Evolutionary conservation across 2,797 vertebrate genomes (phyloP).

Genomic region (Sebastes trivittatus): DNA sequence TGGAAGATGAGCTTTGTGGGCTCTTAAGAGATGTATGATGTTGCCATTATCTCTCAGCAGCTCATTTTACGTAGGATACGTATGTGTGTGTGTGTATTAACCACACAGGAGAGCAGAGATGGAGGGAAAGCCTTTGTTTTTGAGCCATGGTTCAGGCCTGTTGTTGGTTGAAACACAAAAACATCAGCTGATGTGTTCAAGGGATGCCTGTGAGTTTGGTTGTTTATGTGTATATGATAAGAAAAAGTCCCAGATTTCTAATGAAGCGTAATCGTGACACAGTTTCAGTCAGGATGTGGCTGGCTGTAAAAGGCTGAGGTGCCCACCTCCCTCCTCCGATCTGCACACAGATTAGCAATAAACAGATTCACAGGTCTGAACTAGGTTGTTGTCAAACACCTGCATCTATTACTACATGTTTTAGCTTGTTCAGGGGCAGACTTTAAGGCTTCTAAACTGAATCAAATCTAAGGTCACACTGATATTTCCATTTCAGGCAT

Average conservation of each 20-base stretch:
- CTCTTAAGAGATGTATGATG: neutral
- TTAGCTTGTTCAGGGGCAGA: neutral
- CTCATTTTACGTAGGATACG: neutral
- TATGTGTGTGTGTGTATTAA: neutral
- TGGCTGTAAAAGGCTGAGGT: neutral
- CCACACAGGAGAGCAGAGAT: neutral
- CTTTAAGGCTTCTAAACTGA: neutral
- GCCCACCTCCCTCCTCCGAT: neutral
- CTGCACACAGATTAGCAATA: neutral
- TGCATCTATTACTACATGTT: neutral
- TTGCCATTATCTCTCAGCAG: neutral
- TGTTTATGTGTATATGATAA: neutral
- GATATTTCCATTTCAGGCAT: neutral
- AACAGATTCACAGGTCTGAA: neutral
- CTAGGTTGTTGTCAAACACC: neutral
- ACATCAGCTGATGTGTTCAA: slow-evolving; percentile 1
- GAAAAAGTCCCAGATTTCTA: neutral
- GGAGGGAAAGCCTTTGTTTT: neutral
- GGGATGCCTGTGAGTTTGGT: neutral
- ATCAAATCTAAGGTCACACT: neutral
- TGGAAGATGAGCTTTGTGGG: slow-evolving; percentile 25
- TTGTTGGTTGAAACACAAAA: slow-evolving; percentile 48
- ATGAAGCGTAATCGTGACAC: neutral
- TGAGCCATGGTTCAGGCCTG: neutral
- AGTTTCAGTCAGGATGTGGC: slow-evolving; percentile 23